Conservation (phyloP, 1,140 invertebrate species). For the Telenomus remus region DNA sequence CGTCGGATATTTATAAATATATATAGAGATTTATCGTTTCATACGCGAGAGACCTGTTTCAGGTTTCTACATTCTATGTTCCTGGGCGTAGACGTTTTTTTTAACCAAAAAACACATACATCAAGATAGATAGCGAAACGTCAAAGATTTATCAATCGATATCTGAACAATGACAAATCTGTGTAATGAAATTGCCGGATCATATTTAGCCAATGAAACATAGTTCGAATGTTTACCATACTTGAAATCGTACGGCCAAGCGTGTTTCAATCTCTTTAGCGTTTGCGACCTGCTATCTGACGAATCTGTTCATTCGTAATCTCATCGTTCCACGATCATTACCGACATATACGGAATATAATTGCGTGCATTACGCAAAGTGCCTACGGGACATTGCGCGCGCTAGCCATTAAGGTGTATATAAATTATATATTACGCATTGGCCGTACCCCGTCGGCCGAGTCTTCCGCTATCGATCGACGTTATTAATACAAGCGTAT, state of each 20-base stretch:
- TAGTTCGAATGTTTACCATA: constrained; percentile 27
- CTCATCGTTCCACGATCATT: constrained; percentile 41
- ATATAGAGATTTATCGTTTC: too few species aligned
- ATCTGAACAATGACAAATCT: constrained; percentile 17
- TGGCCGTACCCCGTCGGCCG: constrained; percentile 28
- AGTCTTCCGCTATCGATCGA: constrained; percentile 45
- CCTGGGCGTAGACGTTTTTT: background rate
- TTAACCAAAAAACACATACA: background rate
- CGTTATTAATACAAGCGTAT: constrained; percentile 31
- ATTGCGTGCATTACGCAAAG: constrained; percentile 49
- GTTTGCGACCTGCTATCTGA: background rate
- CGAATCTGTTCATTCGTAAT: constrained; percentile 40
- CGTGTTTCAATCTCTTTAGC: constrained; percentile 23
- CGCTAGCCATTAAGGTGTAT: constrained; percentile 44
- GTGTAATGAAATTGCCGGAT: constrained; percentile 13
- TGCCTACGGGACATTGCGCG: constrained; percentile 40
- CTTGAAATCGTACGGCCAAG: constrained; percentile 12
- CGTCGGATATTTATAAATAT: too few species aligned
- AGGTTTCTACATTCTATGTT: too few species aligned
- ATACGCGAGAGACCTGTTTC: too few species aligned
- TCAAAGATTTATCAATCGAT: constrained; percentile 18
- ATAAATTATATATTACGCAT: constrained; percentile 53
- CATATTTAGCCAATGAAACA: constrained; percentile 22
- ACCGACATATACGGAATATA: constrained; percentile 45
- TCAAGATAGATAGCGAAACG: constrained; percentile 18